Base-by-base conservation (phyloP, 2,113 vertebrate species). In the Python bivittatus region DNA sequence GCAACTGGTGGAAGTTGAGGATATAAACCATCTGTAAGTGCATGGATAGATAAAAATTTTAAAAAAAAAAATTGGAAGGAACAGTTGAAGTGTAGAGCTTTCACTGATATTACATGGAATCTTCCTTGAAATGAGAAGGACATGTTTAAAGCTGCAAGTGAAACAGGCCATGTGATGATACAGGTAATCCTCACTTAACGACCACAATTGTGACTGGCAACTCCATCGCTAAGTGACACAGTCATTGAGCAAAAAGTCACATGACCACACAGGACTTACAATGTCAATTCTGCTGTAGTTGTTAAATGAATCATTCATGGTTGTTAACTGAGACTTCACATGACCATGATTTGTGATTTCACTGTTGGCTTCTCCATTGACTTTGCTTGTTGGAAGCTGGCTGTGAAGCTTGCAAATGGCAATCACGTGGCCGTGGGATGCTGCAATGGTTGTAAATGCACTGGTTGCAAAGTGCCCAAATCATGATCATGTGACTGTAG, bases 91-190 rank as follows among this genome's bases (percentile, higher is more conserved):
- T 64, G 8, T 13, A 52, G 79, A 88, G 4, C 56, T 84, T 93
- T 90, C 60, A 42, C 6, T 88, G 72, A 27, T 72, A 13, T 38
- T 23, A 4, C 12, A 57, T 79, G 0, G 48, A 42, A 89, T 95
- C 94, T 90, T 53, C 52, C 91, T 1, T 84, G 88, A 29, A 25
- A 64, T 94, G 88, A 48, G 10, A 48, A 11, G n/a, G 44, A 90
- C 85, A 79, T 48, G 3, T 68, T 29, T 48, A 61, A 83, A 89
- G 5, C 44, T 48, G 53, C 53, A 48, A 38, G 38, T 88, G 27
- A 22, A 20, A 57, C 1, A 48, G 58, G 1, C 6, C 58, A 44
- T 29, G 7, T 88, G 38, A 61, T 61, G 15, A 48, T 60, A 38
- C 87, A 68, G 33, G n/a, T 72, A 72, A 15, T 20, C 68, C 17